Percentiles rank a stretch among this genome's conserved stretches.
These are phyloP conservation scores for Sardinella longiceps DNA, from an alignment of 2,797 vertebrate genomes.

Conservation along the genomic window DNA sequence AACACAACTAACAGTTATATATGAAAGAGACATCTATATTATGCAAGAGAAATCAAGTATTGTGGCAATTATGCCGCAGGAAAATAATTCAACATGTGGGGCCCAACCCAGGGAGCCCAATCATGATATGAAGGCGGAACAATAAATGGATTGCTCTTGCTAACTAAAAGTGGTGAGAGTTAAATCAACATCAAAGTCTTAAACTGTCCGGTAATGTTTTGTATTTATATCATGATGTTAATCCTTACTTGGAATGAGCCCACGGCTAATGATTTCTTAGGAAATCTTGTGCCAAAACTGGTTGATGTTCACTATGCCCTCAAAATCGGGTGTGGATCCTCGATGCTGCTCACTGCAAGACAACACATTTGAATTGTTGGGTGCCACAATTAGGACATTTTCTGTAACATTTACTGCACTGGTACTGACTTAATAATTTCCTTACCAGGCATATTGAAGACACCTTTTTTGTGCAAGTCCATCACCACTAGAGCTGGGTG, in stretches of 20 bases:
- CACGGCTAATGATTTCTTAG: background rate
- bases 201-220: background rate
- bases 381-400: too few species aligned
- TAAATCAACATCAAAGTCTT: background rate
- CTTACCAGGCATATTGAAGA: background rate
- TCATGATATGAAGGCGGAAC: background rate
- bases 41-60: too few species aligned
- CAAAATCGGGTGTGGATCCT: background rate
- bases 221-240: background rate
- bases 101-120: constrained; percentile 3
- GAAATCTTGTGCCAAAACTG: background rate
- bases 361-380: too few species aligned
- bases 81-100: background rate
- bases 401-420: background rate
- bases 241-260: background rate
- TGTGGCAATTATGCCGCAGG: too few species aligned
- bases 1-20: too few species aligned
- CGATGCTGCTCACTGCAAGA: background rate
- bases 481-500: constrained; percentile 27
- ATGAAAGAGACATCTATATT: too few species aligned
- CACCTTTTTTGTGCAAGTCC: constrained; percentile 36
- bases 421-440: too few species aligned
- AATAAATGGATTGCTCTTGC: background rate
- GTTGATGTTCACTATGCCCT: background rate
- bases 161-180: background rate